Base-by-base conservation (phyloP, 2,113 vertebrate species). In the Clarias gariepinus region DNA sequence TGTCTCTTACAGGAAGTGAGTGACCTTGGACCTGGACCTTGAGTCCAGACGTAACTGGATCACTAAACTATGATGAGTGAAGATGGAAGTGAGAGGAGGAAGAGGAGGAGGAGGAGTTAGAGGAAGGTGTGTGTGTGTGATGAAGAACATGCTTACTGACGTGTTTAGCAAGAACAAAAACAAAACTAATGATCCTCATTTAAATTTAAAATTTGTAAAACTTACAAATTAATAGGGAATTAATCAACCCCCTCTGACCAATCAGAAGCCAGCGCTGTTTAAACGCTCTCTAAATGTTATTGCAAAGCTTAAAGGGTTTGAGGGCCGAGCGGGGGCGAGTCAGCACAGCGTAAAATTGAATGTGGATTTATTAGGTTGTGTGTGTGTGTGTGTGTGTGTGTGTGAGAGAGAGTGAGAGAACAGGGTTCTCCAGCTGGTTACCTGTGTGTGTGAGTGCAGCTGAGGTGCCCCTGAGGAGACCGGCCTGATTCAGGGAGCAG, bases 21-120 rank as follows among this genome's bases (percentile, higher is more conserved):
- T n/a, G n/a, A 96, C 97, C 96, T 97, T 95, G 96, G 95, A n/a
- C n/a, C n/a, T n/a, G n/a, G n/a, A 96, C 97, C 96, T 97, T 95
- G 96, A 95, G 94, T 94, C 95, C 94, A 93, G 94, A 92, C 94
- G 71, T 87, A 87, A 89, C 79, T 87, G 83, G 82, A 71, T 87
- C 87, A 87, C 60, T 89, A 89, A 89, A 87, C 69, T 64, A 87
- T 85, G 85, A 89, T 78, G 85, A 84, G 89, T 85, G 87, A 81
- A 12, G 82, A 84, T 21, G 30, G 7, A 18, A 84, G 57, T 41
- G 52, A 80, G 74, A 19, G 28, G 78, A 33, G 13, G 30, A 64
- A 28, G 84, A 64, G 74, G 78, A 86, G 80, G 87, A 83, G 86
- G 83, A 57, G 30, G 66, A 83, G 86, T 82, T 47, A 25, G 66